These are phyloP conservation scores for Heliconius ismenius DNA, from an alignment of 2,888 invertebrate genomes.

Conservation along the genomic window DNA sequence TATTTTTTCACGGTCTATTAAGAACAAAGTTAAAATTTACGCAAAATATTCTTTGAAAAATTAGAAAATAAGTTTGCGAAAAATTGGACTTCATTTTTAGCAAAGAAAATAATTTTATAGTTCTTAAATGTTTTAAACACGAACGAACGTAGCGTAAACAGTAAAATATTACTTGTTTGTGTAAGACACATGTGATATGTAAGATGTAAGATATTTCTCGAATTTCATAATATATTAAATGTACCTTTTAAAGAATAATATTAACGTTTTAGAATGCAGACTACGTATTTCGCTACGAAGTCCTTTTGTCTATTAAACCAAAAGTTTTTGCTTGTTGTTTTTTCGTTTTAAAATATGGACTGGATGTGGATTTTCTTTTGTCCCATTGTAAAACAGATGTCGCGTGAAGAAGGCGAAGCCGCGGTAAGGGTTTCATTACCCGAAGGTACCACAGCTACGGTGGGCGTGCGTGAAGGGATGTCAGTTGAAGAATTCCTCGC, in stretches of 20 bases:
- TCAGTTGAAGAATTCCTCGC: constrained; percentile 97
- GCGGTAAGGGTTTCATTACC: constrained; percentile 94
- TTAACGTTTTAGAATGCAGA: constrained; percentile 6
- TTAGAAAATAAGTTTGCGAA: neutral
- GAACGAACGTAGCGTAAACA: neutral
- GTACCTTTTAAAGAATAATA: constrained; percentile 1
- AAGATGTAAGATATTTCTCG: neutral
- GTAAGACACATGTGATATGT: neutral
- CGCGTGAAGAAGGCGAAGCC: constrained; percentile 93
- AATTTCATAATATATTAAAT: neutral
- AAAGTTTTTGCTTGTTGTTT: constrained; percentile 29
- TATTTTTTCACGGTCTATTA: constrained; percentile 22
- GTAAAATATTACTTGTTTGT: neutral
- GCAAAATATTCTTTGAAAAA: constrained; percentile 2
- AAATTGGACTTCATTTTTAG: neutral
- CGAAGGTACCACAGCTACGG: constrained; percentile 90
- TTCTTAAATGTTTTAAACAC: neutral
- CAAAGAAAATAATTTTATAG: neutral
- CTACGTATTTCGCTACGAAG: constrained; percentile 7
- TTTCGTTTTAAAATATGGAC: constrained; percentile 34
- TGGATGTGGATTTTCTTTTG: constrained; percentile 35
- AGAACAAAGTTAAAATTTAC: neutral
- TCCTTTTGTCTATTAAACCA: constrained; percentile 39
- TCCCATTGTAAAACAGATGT: constrained; percentile 82
- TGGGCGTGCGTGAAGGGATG: constrained; percentile 94